Evolutionary conservation across 2,888 invertebrate species (phyloP), one percentile per base, ranked within the genome.

Genomic region (Eristalis arbustorum): DNA sequence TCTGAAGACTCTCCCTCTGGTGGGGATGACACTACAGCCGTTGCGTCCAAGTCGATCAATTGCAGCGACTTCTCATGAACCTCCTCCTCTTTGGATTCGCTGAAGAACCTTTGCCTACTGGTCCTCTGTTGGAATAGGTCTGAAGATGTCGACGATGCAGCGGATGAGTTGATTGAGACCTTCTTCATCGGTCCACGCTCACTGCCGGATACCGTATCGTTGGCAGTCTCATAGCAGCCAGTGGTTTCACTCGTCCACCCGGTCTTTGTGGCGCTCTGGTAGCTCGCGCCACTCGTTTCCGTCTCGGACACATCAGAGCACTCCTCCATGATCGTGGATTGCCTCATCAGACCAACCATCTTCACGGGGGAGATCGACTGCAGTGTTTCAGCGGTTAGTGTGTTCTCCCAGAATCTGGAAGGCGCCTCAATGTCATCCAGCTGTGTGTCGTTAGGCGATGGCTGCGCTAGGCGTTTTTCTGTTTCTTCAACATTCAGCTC

Each of bases 321-420:
- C 66, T 91, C 91, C 77, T 93, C 93, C 22, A 92, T 77, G 40
- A 93, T 93, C 28, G 93, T 93, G 0, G 93, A 93, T 5, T 92
- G 93, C 1, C 93, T 90, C 68, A 92, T 22, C 2, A 92, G 80
- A 0, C 92, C 92, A 0, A 92, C 90, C 91, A 92, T 91, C 88
- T 93, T 92, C 0, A 92, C 90, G 0, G 93, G 93, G 1, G 93
- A 92, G 2, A 90, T 90, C 49, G 90, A 90, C 2, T 88, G 59
- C 1, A 84, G 75, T 0, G 88, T 89, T 13, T 90, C 90, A 10
- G 88, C 79, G 10, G 73, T 82, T 11, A 91, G 62, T 2, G 90
- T 90, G 61, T 90, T 91, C 37, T 92, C 92, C 93, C 93, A 93
- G 11, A 93, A 88, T 3, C 90, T 89, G 0, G 92, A 92, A 0